phyloP scores from a whole-genome alignment of 2,888 invertebrate genomes.

The Harpalus rufipes region DNA sequence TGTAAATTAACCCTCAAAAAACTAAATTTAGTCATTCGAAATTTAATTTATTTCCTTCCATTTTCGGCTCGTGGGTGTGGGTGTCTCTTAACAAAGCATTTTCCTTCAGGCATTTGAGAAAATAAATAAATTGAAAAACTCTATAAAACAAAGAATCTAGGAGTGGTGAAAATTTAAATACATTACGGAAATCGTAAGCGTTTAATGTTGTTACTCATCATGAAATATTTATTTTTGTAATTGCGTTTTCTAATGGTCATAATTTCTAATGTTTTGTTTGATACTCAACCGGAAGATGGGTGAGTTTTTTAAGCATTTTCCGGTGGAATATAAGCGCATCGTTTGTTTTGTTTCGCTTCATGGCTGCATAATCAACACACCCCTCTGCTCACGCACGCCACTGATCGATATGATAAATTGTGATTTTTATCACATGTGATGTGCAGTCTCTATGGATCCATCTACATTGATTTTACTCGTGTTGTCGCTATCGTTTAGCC shows the following conservation, averaged over 20 bases:
- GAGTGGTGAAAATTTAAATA: neutral
- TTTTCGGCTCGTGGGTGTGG: too few relatives aligned
- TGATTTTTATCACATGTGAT: too few relatives aligned
- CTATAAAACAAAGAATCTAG: neutral
- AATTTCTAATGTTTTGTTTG: neutral
- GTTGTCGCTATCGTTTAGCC: too few relatives aligned
- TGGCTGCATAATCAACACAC: neutral
- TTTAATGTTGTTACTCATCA: neutral
- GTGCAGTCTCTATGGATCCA: too few relatives aligned
- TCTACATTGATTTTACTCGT: too few relatives aligned
- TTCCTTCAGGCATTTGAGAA: neutral
- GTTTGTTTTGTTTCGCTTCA: neutral
- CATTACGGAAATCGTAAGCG: neutral
- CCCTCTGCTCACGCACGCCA: neutral
- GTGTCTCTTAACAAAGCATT: too few relatives aligned
- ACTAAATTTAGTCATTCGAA: too few relatives aligned
- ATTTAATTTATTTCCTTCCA: too few relatives aligned
- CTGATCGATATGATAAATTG: neutral
- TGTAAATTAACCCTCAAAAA: too few relatives aligned
- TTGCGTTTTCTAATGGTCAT: neutral
- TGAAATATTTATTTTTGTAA: neutral
- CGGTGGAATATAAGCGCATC: neutral
- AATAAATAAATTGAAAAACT: neutral
- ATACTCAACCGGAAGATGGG: neutral
- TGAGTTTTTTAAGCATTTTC: neutral